phyloP scores from a whole-genome alignment of 2,888 invertebrate genomes.

The Phengaris alcon region DNA sequence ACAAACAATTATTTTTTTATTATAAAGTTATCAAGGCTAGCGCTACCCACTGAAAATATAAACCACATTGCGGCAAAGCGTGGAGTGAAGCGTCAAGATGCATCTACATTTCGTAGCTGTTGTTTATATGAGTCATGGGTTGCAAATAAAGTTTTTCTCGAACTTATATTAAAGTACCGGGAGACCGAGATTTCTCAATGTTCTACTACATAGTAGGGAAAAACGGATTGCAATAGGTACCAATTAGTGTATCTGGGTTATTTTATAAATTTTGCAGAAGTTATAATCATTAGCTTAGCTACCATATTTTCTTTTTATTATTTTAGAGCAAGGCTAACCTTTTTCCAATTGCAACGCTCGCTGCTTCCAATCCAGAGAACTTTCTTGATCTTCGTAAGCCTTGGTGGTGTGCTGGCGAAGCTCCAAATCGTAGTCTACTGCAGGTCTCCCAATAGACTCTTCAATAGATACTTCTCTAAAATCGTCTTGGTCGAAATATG shows the following conservation, averaged over 20 bases:
- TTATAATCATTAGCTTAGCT: too few relatives aligned
- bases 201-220: too few relatives aligned
- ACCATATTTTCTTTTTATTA: neutral
- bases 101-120: neutral
- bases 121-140: neutral
- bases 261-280: too few relatives aligned
- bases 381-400: constrained; percentile 54
- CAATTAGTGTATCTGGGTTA: too few relatives aligned
- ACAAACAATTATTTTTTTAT: neutral
- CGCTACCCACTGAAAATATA: neutral
- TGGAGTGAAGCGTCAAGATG: neutral
- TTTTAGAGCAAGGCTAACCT: constrained; percentile 49
- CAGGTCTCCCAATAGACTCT: constrained; percentile 62
- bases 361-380: constrained; percentile 75
- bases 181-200: too few relatives aligned
- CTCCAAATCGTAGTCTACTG: constrained; percentile 66
- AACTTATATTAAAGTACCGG: too few relatives aligned
- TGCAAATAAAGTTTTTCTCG: too few relatives aligned
- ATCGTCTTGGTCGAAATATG: constrained; percentile 66
- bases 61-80: neutral
- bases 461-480: constrained; percentile 53
- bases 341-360: constrained; percentile 81
- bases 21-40: neutral
- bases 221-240: too few relatives aligned
- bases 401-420: constrained; percentile 55